These are phyloP conservation scores for Sphenopsis melanotis DNA, from an alignment of 2,797 vertebrate species.

Conservation along the genomic window DNA sequence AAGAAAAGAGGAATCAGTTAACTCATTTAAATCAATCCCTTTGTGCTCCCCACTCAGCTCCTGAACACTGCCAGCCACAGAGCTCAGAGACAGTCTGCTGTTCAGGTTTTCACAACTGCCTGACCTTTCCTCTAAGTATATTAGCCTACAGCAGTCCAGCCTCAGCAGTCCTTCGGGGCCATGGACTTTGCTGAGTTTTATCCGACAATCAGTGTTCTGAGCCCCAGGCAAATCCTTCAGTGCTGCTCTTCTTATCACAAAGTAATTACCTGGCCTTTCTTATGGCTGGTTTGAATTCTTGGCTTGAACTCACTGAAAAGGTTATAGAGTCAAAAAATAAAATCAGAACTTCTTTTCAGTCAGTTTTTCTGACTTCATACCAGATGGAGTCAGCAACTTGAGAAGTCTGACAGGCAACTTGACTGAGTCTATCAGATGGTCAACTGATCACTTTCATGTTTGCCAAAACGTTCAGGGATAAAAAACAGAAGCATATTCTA, in stretches of 20 bases:
- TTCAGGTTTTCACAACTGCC: not conserved
- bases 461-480: not conserved
- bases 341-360: conserved; percentile 3
- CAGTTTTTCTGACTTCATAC: not conserved
- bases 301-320: conserved; percentile 14
- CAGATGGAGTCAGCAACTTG: not conserved
- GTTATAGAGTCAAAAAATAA: conserved; percentile 33
- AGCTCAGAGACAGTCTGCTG: not conserved
- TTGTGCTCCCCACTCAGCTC: not conserved
- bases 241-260: conserved; percentile 8
- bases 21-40: not conserved
- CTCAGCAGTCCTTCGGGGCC: not conserved
- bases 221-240: conserved; percentile 46
- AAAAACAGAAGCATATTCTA: not conserved
- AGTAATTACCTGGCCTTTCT: conserved; percentile 45
- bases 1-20: not conserved
- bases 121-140: conserved; percentile 51
- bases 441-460: not conserved
- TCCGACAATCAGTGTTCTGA: not conserved
- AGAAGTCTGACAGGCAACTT: not conserved
- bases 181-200: conserved; percentile 11
- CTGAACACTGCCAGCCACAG: not conserved
- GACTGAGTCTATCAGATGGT: not conserved
- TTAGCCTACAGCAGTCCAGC: conserved; percentile 14
- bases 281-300: not conserved